Percentiles rank a stretch among this genome's conserved stretches.
phyloP scores from a whole-genome alignment of 2,113 vertebrate genomes.

The Oryzias curvinotus region DNA sequence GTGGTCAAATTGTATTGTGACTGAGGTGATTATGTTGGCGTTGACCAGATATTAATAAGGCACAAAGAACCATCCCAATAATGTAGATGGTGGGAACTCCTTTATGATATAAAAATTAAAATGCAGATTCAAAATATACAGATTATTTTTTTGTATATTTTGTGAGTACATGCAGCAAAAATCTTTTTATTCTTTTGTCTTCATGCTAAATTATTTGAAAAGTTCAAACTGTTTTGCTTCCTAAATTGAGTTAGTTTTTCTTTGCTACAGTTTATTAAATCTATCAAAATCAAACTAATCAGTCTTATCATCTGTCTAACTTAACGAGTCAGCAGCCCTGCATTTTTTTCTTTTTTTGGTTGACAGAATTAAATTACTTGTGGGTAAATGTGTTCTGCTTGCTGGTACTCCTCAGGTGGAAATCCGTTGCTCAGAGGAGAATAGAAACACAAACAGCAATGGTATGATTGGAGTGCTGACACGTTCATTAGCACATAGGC shows the following conservation, averaged over 20 bases:
- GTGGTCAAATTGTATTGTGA: too few species aligned
- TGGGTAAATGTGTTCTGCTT: slow-evolving; percentile 54
- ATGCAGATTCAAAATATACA: too few species aligned
- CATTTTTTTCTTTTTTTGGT: slow-evolving; percentile 27
- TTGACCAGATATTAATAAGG: too few species aligned
- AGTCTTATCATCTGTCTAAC: slow-evolving; percentile 8
- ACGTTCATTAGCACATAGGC: slow-evolving; percentile 78
- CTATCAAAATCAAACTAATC: not conserved
- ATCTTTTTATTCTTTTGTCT: too few species aligned
- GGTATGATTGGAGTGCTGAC: slow-evolving; percentile 68
- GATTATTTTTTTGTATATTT: too few species aligned
- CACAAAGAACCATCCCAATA: too few species aligned
- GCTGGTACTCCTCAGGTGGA: slow-evolving; percentile 60
- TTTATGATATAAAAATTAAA: too few species aligned
- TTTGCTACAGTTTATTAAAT: slow-evolving; percentile 5
- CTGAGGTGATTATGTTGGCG: too few species aligned
- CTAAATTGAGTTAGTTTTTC: not conserved
- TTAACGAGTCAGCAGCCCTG: slow-evolving; percentile 24
- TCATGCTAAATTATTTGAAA: not conserved
- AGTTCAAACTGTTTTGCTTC: not conserved
- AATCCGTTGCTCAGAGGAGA: slow-evolving; percentile 66
- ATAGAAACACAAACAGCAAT: slow-evolving; percentile 74
- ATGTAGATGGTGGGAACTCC: too few species aligned
- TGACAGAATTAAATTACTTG: slow-evolving; percentile 59
- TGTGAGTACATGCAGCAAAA: too few species aligned